These are phyloP conservation scores for Tympanuchus pallidicinctus DNA, from an alignment of 2,113 vertebrate species.

Conservation along the genomic window DNA sequence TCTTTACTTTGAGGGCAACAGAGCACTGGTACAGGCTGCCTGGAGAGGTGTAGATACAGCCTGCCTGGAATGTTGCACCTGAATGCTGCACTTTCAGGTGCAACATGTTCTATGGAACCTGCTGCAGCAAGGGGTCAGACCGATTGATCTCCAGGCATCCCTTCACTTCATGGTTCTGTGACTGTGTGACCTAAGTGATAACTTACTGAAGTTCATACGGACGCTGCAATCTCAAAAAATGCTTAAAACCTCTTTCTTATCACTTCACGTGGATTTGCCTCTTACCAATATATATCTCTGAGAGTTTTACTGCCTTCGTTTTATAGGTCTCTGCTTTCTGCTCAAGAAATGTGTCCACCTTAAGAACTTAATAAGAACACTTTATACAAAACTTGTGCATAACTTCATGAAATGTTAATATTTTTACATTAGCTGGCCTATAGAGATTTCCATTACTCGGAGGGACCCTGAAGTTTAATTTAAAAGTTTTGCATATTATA, in stretches of 20 bases:
- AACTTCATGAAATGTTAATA: not conserved
- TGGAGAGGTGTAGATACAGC: no score
- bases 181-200: not conserved
- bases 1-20: no score
- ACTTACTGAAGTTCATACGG: not conserved
- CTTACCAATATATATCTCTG: accelerated
- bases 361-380: not conserved
- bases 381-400: not conserved
- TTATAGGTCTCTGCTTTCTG: not conserved
- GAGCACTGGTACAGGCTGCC: no score
- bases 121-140: no score
- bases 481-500: accelerated
- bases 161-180: no score
- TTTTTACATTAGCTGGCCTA: not conserved
- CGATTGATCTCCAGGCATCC: no score
- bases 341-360: not conserved
- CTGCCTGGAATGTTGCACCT: no score
- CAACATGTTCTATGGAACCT: no score
- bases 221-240: not conserved
- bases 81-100: no score
- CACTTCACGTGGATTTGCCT: not conserved
- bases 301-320: not conserved
- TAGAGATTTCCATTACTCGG: accelerated
- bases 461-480: not conserved
- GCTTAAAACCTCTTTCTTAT: not conserved